Percentiles rank a stretch among this genome's conserved stretches.
Conservation (phyloP, 2,888 invertebrate genomes). For the Chrysopilus asiliformis region DNA sequence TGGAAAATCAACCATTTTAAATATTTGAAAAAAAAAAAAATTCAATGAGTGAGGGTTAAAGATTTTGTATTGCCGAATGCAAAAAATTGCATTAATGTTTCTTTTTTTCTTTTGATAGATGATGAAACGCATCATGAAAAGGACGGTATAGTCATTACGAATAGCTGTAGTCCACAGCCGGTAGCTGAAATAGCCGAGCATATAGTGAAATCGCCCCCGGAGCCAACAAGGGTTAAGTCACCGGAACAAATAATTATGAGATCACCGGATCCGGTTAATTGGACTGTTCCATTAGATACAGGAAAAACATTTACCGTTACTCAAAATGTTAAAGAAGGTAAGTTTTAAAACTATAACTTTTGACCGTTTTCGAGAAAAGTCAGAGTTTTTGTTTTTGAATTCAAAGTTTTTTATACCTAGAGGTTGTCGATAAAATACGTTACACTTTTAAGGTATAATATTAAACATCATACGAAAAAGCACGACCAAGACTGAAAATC, state of each 20-base stretch:
- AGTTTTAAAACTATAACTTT: slow-evolving; percentile 11
- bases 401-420: not conserved
- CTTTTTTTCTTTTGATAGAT: slow-evolving; percentile 18
- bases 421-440: no score
- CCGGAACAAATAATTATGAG: slow-evolving; percentile 86
- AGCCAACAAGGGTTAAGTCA: slow-evolving; percentile 84
- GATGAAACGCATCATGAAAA: slow-evolving; percentile 27
- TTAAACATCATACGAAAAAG: no score
- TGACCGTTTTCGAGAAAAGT: no score
- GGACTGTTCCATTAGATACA: slow-evolving; percentile 88
- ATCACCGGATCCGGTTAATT: slow-evolving; percentile 87
- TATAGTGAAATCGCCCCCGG: slow-evolving; percentile 83
- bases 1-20: no score
- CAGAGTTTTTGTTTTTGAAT: not conserved
- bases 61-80: not conserved
- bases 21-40: no score
- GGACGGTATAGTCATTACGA: slow-evolving; percentile 31
- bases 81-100: not conserved
- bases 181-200: slow-evolving; percentile 40
- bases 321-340: slow-evolving; percentile 75
- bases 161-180: slow-evolving; percentile 32
- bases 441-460: no score
- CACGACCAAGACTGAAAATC: no score
- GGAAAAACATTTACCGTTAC: slow-evolving; percentile 89
- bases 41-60: not conserved